Conservation (phyloP, 2,888 invertebrate species). For the Ryuthela nishihirai region DNA sequence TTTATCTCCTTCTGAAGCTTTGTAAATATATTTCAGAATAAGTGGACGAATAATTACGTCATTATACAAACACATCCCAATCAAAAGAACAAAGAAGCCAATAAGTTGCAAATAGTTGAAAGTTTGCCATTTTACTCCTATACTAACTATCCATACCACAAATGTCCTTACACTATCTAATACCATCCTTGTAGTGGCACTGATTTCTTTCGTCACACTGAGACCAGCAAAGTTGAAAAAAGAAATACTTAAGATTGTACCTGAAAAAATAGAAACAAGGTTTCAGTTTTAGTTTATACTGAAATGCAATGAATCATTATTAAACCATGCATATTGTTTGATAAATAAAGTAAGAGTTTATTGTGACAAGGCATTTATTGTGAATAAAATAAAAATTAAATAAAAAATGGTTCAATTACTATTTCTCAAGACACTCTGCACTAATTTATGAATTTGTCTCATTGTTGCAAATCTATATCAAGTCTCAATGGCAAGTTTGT, state of each 20-base stretch:
- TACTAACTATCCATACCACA: conserved; percentile 80
- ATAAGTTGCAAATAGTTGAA: conserved; percentile 74
- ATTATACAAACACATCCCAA: conserved; percentile 82
- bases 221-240: conserved; percentile 91
- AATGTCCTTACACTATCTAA: conserved; percentile 82
- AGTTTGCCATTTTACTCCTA: conserved; percentile 70
- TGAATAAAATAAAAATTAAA: too few relatives aligned
- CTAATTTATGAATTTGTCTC: too few relatives aligned
- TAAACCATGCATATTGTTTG: too few relatives aligned
- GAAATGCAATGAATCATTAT: background rate
- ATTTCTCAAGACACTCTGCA: too few relatives aligned
- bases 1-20: background rate
- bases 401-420: too few relatives aligned
- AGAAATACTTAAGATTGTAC: conserved; percentile 79
- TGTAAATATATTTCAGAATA: conserved; percentile 1
- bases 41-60: conserved; percentile 49
- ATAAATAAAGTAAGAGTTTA: too few relatives aligned
- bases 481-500: too few relatives aligned
- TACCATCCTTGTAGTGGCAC: conserved; percentile 86
- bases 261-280: conserved; percentile 55
- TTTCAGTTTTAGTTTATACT: background rate
- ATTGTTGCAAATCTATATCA: too few relatives aligned
- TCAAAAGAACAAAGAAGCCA: conserved; percentile 70
- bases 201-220: conserved; percentile 87
- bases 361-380: too few relatives aligned